Conservation (phyloP, 2,888 invertebrate genomes). For the Hydroisotoma schaefferi region DNA sequence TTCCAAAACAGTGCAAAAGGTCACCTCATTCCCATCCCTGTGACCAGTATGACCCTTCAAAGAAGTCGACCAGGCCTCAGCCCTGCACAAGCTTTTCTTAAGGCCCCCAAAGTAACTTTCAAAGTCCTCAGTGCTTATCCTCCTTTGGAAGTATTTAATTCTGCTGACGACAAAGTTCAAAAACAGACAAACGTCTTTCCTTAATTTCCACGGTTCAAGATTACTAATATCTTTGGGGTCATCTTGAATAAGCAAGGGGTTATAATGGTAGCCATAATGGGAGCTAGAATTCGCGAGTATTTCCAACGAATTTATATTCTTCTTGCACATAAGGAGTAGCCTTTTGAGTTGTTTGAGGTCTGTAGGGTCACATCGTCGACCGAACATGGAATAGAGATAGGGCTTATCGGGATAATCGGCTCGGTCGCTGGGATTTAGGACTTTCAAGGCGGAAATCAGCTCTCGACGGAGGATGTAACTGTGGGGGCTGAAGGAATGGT, state of each 20-base stretch:
- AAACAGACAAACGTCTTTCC: conserved; percentile 35
- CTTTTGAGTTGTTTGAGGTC: conserved; percentile 20
- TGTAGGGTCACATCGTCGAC: conserved; percentile 23
- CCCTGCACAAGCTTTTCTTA: conserved; percentile 24
- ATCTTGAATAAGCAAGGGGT: background rate
- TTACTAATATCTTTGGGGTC: conserved; percentile 5
- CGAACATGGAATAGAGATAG: conserved; percentile 23
- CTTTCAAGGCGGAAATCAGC: conserved; percentile 27
- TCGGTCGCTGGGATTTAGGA: background rate
- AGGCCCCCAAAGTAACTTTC: conserved; percentile 31
- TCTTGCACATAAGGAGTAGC: conserved; percentile 31
- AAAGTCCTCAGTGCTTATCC: conserved; percentile 13
- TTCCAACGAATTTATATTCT: conserved; percentile 33
- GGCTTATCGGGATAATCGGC: background rate
- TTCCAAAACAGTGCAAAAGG: background rate
- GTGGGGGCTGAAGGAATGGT: conserved; percentile 35
- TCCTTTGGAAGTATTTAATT: conserved; percentile 6
- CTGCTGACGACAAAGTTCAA: conserved; percentile 30
- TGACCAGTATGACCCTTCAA: conserved; percentile 38
- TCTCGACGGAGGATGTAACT: conserved; percentile 32
- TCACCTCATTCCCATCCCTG: conserved; percentile 36
- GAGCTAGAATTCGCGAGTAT: conserved; percentile 17
- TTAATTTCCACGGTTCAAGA: conserved; percentile 29
- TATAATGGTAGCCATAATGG: background rate
- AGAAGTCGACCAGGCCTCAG: conserved; percentile 25